These are phyloP conservation scores for Heliconius erato DNA, from an alignment of 2,888 invertebrate genomes.

Conservation along the genomic window DNA sequence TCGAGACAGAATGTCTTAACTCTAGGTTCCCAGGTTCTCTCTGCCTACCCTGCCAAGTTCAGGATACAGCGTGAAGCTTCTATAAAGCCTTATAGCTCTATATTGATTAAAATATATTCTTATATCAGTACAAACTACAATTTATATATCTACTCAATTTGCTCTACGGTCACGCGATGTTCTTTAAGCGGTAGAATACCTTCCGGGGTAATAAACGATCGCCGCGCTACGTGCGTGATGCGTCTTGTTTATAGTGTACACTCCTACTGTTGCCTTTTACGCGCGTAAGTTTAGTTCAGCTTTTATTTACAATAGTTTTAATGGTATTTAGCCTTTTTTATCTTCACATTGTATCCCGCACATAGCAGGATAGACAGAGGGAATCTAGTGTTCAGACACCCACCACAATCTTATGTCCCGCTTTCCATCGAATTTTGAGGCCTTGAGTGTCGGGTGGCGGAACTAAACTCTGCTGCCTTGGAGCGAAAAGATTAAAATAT, in stretches of 20 bases:
- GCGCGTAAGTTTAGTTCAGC: not conserved
- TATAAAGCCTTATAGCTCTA: no score
- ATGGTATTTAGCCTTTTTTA: not conserved
- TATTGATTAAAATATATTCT: not conserved
- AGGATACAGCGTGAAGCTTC: no score
- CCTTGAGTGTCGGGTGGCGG: not conserved
- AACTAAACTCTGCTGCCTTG: not conserved
- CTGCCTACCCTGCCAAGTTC: no score
- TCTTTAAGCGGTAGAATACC: conserved; percentile 7
- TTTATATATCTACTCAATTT: not conserved
- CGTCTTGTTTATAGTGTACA: conserved; percentile 1
- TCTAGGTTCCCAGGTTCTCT: no score
- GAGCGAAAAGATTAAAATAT: no score
- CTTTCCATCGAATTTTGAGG: not conserved
- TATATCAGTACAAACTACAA: not conserved
- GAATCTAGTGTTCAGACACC: no score
- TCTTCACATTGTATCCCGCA: no score
- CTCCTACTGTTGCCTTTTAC: not conserved
- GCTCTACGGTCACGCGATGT: conserved; percentile 12
- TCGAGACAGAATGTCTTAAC: no score
- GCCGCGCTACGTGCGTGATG: conserved; percentile 3
- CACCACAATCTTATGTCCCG: no score
- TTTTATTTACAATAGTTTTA: not conserved
- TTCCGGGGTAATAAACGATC: conserved; percentile 1
- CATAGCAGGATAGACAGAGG: no score